A percentile compares a stretch with the other conserved stretches of the same genome.
These are phyloP conservation scores for Periphyllus acericola DNA, from an alignment of 2,888 invertebrate species.

Conservation along the genomic window DNA sequence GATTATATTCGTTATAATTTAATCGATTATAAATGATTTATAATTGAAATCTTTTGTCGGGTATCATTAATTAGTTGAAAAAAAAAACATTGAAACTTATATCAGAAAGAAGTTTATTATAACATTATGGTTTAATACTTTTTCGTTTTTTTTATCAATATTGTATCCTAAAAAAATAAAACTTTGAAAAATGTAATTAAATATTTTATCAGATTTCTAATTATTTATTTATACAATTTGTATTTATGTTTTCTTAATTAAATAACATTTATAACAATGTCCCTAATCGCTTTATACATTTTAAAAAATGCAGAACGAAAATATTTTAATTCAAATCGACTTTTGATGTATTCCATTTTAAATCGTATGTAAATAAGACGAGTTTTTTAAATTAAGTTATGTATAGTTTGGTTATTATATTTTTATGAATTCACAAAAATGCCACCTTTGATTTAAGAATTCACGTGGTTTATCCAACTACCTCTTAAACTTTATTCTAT, in stretches of 20 bases:
- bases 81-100: conserved; percentile 9
- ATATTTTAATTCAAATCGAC: too few relatives aligned
- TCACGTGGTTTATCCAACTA: background rate
- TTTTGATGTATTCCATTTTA: too few relatives aligned
- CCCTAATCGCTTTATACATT: too few relatives aligned
- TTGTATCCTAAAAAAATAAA: background rate
- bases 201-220: background rate
- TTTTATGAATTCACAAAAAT: conserved; percentile 1
- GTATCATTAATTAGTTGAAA: background rate
- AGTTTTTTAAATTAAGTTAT: background rate
- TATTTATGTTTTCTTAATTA: too few relatives aligned
- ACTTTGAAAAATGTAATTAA: background rate
- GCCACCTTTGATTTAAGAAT: conserved; percentile 16
- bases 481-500: background rate
- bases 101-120: background rate
- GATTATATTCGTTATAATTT: conserved; percentile 36
- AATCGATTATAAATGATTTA: conserved; percentile 19
- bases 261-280: too few relatives aligned
- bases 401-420: background rate
- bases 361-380: background rate
- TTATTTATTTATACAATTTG: background rate
- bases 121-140: background rate
- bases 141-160: background rate
- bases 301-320: too few relatives aligned
- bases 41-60: conserved; percentile 22